These are phyloP conservation scores for Triplophysa yarkandensis DNA, from an alignment of 2,797 vertebrate genomes.

Conservation along the genomic window DNA sequence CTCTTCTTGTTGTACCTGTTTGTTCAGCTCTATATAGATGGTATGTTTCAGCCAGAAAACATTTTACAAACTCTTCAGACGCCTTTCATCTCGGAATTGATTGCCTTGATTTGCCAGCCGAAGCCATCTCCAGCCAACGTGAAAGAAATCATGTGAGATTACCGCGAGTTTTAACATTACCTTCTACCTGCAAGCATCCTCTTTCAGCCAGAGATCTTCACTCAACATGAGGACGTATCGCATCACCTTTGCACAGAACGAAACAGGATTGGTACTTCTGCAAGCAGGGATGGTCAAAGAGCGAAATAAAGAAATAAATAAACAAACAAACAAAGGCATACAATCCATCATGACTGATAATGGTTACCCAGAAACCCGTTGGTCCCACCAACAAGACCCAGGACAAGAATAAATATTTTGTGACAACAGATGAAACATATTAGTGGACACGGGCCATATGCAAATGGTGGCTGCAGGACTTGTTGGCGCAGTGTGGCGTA, in stretches of 20 bases:
- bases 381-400: conserved; percentile 16
- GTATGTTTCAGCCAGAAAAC: conserved; percentile 22
- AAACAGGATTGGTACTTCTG: not conserved
- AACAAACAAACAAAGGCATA: not conserved
- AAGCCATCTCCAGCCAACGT: conserved; percentile 29
- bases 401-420: conserved; percentile 44
- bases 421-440: conserved; percentile 46
- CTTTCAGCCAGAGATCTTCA: not conserved
- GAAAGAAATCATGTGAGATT: conserved; percentile 22
- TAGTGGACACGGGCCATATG: conserved; percentile 47
- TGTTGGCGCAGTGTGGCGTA: conserved; percentile 30
- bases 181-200: not conserved
- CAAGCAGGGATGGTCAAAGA: conserved; percentile 2
- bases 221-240: not conserved
- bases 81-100: conserved; percentile 43
- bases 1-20: conserved; percentile 20
- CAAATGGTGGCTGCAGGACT: conserved; percentile 52
- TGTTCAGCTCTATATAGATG: conserved; percentile 14
- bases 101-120: conserved; percentile 32
- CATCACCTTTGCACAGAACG: not conserved
- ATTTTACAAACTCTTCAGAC: conserved; percentile 9
- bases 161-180: not conserved
- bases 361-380: conserved; percentile 5
- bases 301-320: not conserved
- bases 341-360: conserved; percentile 23